Conservation (phyloP, 2,888 invertebrate genomes). For the Drosophila mayaguana region DNA sequence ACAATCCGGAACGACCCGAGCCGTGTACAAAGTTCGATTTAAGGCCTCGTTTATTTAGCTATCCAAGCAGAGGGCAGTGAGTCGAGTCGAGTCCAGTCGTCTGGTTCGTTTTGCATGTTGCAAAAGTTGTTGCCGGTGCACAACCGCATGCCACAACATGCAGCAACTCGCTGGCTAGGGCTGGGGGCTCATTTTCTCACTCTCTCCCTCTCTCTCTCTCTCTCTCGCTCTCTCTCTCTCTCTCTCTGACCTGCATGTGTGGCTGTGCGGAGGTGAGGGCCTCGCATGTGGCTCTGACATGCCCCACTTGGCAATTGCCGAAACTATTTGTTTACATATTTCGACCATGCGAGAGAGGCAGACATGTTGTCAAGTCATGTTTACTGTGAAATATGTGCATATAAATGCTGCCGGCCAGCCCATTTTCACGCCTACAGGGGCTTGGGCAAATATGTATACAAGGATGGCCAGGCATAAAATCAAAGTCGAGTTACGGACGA, state of each 20-base stretch:
- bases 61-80: conserved; percentile 43
- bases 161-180: conserved; percentile 40
- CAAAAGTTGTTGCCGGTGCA: conserved; percentile 79
- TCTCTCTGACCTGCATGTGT: conserved; percentile 15
- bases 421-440: conserved; percentile 27
- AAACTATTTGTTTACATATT: conserved; percentile 82
- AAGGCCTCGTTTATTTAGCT: conserved; percentile 82
- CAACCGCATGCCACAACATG: conserved; percentile 80
- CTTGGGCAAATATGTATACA: not conserved
- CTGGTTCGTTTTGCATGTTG: conserved; percentile 75
- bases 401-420: conserved; percentile 64
- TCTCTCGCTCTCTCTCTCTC: not conserved
- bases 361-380: conserved; percentile 82
- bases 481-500: not conserved
- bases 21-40: conserved; percentile 79
- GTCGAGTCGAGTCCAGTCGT: conserved; percentile 41
- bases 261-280: conserved; percentile 16
- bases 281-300: conserved; percentile 45
- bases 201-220: not conserved
- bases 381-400: conserved; percentile 81
- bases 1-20: conserved; percentile 52
- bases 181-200: not conserved
- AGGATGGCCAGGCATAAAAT: not conserved
- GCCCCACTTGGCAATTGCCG: conserved; percentile 81
- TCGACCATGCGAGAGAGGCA: conserved; percentile 76